phyloP scores from a whole-genome alignment of 2,113 vertebrate species.

The Sphaerodactylus townsendi region DNA sequence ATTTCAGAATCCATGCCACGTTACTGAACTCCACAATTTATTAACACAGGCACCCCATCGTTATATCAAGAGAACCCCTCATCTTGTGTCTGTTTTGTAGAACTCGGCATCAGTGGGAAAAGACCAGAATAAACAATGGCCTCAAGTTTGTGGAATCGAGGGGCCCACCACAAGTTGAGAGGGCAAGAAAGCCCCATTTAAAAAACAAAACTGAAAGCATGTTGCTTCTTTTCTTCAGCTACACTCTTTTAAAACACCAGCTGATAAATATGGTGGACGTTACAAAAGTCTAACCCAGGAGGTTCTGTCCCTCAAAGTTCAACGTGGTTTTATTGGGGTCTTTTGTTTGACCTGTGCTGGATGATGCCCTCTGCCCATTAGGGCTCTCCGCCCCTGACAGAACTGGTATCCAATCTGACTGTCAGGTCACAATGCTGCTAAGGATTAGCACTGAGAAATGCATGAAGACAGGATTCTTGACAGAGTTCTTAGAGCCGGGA shows the following conservation, averaged over 20 bases:
- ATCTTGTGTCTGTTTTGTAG: not conserved
- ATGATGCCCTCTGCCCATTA: conserved; percentile 54
- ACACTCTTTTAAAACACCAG: conserved; percentile 51
- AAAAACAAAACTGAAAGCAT: conserved; percentile 60
- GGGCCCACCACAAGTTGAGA: too few relatives aligned
- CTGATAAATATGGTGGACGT: conserved; percentile 42
- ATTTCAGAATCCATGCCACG: not conserved
- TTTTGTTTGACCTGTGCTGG: conserved; percentile 56
- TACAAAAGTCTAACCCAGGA: conserved; percentile 14
- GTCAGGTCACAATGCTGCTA: conserved; percentile 62
- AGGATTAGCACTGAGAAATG: conserved; percentile 54
- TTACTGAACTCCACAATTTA: not conserved
- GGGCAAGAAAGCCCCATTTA: conserved; percentile 35
- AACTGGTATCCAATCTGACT: conserved; percentile 64
- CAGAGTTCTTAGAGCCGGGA: conserved; percentile 49
- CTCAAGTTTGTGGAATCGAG: not conserved
- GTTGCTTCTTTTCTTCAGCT: conserved; percentile 48
- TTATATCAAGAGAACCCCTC: not conserved
- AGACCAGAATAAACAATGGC: not conserved
- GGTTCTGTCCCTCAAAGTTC: not conserved
- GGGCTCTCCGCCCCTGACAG: conserved; percentile 53
- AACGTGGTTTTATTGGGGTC: not conserved
- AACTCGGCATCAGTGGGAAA: not conserved
- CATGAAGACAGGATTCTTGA: conserved; percentile 53
- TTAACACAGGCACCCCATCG: not conserved